These are phyloP conservation scores for Drosophila neocordata DNA, from an alignment of 1,140 invertebrate species.

Conservation along the genomic window DNA sequence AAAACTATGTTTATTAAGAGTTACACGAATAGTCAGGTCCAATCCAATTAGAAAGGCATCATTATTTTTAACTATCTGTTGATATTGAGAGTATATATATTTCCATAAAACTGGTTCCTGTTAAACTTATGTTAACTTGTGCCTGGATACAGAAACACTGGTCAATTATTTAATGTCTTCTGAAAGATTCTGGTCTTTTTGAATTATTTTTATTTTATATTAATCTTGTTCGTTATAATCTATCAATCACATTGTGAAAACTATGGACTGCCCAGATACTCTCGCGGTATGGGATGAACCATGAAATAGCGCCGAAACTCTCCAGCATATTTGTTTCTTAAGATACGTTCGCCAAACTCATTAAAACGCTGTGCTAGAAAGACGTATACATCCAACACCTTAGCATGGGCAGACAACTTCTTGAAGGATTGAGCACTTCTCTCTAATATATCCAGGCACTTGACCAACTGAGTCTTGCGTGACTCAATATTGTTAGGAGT, in stretches of 20 bases:
- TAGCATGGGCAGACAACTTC: constrained; percentile 88
- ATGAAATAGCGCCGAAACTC: constrained; percentile 88
- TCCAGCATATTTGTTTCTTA: constrained; percentile 89
- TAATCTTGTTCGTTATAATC: not conserved
- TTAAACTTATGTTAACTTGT: no score
- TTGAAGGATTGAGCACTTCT: constrained; percentile 88
- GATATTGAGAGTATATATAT: no score
- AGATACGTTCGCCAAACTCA: constrained; percentile 86
- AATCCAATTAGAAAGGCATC: no score
- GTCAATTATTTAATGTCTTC: no score
- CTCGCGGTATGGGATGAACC: constrained; percentile 84
- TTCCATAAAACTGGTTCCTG: no score
- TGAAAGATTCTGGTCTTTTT: no score
- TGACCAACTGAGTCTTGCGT: constrained; percentile 85
- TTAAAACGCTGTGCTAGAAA: constrained; percentile 88
- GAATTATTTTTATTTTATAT: not conserved
- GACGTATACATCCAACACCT: constrained; percentile 87
- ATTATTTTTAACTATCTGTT: no score
- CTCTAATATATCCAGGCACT: constrained; percentile 86
- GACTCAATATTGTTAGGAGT: constrained; percentile 82
- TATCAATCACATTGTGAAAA: not conserved
- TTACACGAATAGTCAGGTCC: constrained; percentile 31
- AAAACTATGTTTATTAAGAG: constrained; percentile 73
- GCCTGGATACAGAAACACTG: no score
- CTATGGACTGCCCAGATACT: constrained; percentile 72